Evolutionary conservation across 2,113 vertebrate genomes (phyloP).

Genomic region (Sus scrofa): DNA sequence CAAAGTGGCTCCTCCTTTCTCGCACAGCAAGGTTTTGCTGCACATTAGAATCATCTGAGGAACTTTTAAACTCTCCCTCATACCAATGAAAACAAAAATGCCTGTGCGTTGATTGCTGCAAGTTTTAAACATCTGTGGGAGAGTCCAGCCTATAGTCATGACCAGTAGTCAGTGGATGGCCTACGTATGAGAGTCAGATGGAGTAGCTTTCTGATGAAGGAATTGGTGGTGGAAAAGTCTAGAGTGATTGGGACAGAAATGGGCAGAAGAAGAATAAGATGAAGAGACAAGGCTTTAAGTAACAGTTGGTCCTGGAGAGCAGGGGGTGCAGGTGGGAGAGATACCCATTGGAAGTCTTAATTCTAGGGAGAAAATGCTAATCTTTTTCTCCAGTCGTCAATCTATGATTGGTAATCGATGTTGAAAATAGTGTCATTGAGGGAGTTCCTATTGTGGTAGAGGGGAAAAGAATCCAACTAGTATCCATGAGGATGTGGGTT

Average conservation of each 20-base stretch:
- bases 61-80: not conserved
- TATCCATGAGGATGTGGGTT: too few relatives aligned
- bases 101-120: not conserved
- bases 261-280: not conserved
- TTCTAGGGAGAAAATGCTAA: not conserved
- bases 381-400: not conserved
- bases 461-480: too few relatives aligned
- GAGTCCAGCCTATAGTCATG: not conserved
- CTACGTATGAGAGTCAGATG: not conserved
- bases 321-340: fast-evolving
- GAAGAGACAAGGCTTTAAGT: not conserved
- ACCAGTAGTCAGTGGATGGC: not conserved
- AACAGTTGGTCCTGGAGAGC: not conserved
- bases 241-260: not conserved
- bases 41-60: not conserved
- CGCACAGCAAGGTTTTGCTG: not conserved
- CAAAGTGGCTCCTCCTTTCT: not conserved
- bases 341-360: not conserved
- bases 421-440: not conserved
- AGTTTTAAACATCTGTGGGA: not conserved
- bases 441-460: too few relatives aligned
- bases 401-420: not conserved
- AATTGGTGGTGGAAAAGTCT: not conserved
- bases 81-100: not conserved
- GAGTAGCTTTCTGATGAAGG: not conserved